Evolutionary conservation across 2,113 vertebrate species (phyloP).

Genomic region (Gobius niger): DNA sequence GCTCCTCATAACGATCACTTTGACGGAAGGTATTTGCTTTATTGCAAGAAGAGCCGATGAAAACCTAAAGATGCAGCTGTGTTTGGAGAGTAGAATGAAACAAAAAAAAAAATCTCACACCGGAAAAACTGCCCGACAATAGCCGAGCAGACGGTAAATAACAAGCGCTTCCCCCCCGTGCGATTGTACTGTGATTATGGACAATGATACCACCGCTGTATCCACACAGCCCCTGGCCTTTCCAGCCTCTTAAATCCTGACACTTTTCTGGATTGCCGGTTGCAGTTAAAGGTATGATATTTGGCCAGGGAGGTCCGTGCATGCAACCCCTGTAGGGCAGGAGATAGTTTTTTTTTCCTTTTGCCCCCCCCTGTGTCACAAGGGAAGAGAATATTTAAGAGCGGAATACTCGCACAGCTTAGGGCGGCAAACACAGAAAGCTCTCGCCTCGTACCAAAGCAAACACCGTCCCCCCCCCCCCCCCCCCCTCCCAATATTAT

Average conservation of each 20-base stretch:
- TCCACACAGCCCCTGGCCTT: conserved; percentile 11
- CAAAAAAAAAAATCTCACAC: too few species aligned
- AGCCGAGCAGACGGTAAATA: too few species aligned
- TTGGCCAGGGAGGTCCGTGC: conserved; percentile 67
- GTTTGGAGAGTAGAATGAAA: too few species aligned
- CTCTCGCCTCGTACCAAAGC: conserved; percentile 63
- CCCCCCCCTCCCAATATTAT: conserved; percentile 66
- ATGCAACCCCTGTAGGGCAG: conserved; percentile 59
- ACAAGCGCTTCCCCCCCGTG: too few species aligned
- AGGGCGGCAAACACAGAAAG: conserved; percentile 68
- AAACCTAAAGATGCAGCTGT: too few species aligned
- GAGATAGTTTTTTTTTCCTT: conserved; percentile 47
- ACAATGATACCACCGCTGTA: not conserved
- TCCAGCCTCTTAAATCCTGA: conserved; percentile 31
- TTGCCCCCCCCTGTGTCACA: conserved; percentile 25
- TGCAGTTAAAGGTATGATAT: conserved; percentile 59
- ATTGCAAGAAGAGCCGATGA: too few species aligned
- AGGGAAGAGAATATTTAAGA: conserved; percentile 72
- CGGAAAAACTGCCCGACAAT: too few species aligned
- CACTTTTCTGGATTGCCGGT: conserved; percentile 43
- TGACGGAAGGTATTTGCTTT: too few species aligned
- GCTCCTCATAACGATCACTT: too few species aligned
- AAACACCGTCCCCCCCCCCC: conserved; percentile 60
- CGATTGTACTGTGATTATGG: not conserved
- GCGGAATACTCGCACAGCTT: conserved; percentile 68